These are phyloP conservation scores for Pteromalus puparum DNA, from an alignment of 1,140 invertebrate species.

Conservation along the genomic window DNA sequence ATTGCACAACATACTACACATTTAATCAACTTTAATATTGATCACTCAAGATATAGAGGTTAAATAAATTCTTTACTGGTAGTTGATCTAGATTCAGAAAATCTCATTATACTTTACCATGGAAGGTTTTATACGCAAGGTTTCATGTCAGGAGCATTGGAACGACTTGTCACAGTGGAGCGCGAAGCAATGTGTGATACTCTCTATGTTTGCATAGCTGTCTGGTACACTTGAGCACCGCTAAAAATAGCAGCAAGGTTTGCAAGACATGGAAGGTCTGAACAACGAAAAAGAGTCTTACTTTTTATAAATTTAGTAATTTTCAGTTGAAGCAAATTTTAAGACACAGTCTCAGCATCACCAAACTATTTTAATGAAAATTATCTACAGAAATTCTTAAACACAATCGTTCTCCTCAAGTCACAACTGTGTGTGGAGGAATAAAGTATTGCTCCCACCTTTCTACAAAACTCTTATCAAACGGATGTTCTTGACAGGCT, in stretches of 20 bases:
- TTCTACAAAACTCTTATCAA: conserved; percentile 28
- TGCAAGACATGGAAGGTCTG: not conserved
- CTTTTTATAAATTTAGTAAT: not conserved
- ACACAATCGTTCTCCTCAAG: not conserved
- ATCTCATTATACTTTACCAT: not conserved
- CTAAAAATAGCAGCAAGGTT: conserved; percentile 17
- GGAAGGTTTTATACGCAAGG: conserved; percentile 18
- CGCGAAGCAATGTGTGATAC: not conserved
- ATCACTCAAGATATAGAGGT: not conserved
- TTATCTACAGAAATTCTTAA: not conserved
- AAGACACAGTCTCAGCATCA: too few relatives aligned
- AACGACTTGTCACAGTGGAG: not conserved
- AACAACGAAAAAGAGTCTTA: not conserved
- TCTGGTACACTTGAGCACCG: not conserved
- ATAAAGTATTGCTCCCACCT: conserved; percentile 22
- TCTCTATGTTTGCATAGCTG: conserved; percentile 6
- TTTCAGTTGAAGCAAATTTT: not conserved
- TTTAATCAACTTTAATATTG: too few relatives aligned
- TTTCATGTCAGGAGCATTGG: not conserved
- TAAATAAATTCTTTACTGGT: not conserved
- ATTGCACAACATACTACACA: too few relatives aligned
- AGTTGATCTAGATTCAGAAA: not conserved
- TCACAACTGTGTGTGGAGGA: not conserved
- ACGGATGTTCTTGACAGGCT: conserved; percentile 20
- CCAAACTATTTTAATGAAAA: not conserved